These are phyloP conservation scores for Equus przewalskii DNA, from an alignment of 2,113 vertebrate genomes.

Conservation along the genomic window DNA sequence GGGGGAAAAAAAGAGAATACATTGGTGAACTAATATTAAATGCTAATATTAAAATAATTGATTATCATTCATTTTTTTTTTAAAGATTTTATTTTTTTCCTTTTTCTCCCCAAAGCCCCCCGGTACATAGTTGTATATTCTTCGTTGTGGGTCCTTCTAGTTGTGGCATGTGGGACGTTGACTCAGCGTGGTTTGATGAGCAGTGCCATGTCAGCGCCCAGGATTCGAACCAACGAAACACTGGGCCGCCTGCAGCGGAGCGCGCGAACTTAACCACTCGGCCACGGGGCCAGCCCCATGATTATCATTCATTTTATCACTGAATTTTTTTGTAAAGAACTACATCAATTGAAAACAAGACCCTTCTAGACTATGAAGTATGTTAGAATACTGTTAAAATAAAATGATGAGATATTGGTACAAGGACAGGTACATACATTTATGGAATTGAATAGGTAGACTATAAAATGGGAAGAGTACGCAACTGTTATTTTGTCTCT, in stretches of 20 bases:
- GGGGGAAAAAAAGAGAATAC: not conserved
- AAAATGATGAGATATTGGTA: not conserved
- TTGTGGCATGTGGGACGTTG: no score
- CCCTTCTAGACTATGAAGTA: not conserved
- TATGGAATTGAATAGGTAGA: not conserved
- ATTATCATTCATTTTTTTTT: not conserved
- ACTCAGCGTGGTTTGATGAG: no score
- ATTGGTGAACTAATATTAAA: not conserved
- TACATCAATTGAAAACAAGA: not conserved
- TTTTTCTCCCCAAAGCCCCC: no score
- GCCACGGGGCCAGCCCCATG: not conserved
- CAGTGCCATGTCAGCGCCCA: no score
- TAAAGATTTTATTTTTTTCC: no score
- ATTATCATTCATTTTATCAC: not conserved
- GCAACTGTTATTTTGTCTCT: not conserved
- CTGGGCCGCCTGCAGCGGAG: no score
- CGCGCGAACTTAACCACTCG: no score
- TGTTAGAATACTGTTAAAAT: not conserved
- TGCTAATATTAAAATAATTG: not conserved
- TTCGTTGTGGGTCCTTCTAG: no score
- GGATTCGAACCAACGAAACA: no score
- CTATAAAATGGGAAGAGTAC: not conserved
- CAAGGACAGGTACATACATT: not conserved
- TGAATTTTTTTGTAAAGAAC: not conserved
- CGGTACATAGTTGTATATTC: no score